Base-by-base conservation (phyloP, 2,113 vertebrate genomes). In the Corvus cornix region DNA sequence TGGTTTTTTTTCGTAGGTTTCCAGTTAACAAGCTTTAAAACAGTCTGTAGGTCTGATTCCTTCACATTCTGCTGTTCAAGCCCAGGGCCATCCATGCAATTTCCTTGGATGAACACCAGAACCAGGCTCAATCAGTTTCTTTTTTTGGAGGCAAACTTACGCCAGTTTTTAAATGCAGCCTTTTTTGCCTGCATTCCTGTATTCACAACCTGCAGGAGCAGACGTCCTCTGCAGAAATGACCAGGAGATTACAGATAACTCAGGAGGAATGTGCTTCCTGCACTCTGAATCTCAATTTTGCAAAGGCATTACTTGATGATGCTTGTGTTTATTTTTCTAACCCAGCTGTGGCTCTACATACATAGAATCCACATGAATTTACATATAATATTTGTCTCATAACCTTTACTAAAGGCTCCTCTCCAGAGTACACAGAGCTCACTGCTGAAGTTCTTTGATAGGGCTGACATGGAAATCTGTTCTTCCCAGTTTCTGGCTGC, bases 391-490 rank as follows among this genome's bases (percentile, higher is more conserved):
- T 82, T 87, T 70, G 53, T 27, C 43, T 52, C 7, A 4, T 30
- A 14, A 21, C 46, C 46, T 82, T 56, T 90, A 43, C 16, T 7
- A 1, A 12, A 53, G 18, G 48, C 55, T 77, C 0, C 51, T 46
- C 15, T 60, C 15, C 39, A 73, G 64, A 56, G 6, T 5, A 5
- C 31, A 23, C 27, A 52, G 18, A 64, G 0, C 16, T 30, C 62
- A 12, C 8, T 48, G 73, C 59, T 90, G 19, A 7, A 0, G 2
- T 3, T 33, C 4, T 41, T 16, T 24, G 26, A 1, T 7, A 6
- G 0, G 0, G 27, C 43, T 86, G 3, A 0, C 43, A 43, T 0
- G 0, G 24, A 84, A 49, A 33, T 10, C 35, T 39, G 4, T 21
- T 75, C 7, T 66, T 8, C 26, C 10, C 20, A 15, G 4, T 27